Evolutionary conservation across 2,888 invertebrate genomes (phyloP).

Genomic region (Lasius fuliginosus): DNA sequence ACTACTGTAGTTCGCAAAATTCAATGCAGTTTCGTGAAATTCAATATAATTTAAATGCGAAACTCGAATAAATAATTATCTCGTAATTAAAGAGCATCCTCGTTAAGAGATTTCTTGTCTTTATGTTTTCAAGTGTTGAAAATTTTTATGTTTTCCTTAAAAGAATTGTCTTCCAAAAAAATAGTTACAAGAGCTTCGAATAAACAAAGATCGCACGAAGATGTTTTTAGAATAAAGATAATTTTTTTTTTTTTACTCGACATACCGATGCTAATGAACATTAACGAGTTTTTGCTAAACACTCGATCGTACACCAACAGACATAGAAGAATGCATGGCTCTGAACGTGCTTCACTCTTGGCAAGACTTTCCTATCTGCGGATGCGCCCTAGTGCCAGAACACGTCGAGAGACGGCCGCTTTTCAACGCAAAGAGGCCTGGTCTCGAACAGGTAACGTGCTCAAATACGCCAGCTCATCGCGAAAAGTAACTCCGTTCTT

Average conservation of each 20-base stretch:
- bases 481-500: constrained; percentile 54
- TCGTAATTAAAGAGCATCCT: not conserved
- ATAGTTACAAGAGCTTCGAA: not conserved
- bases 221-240: not conserved
- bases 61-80: not conserved
- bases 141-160: not conserved
- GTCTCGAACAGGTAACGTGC: constrained; percentile 89
- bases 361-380: constrained; percentile 92
- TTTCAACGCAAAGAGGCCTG: constrained; percentile 91
- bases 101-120: not conserved
- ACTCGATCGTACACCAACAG: constrained; percentile 80
- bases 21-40: too few species aligned
- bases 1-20: not conserved
- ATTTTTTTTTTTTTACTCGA: not conserved
- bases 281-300: constrained; percentile 18
- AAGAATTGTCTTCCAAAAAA: not conserved
- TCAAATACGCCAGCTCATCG: constrained; percentile 1
- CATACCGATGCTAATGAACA: not conserved
- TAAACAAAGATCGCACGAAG: not conserved
- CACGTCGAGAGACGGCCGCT: constrained; percentile 96
- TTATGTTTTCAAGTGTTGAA: not conserved
- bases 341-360: constrained; percentile 92
- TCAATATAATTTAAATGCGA: not conserved
- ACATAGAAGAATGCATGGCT: constrained; percentile 92
- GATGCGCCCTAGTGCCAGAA: constrained; percentile 94